Base-by-base conservation (phyloP, 2,113 vertebrate species). In the Lepidiolamprologus cunningtoni region DNA sequence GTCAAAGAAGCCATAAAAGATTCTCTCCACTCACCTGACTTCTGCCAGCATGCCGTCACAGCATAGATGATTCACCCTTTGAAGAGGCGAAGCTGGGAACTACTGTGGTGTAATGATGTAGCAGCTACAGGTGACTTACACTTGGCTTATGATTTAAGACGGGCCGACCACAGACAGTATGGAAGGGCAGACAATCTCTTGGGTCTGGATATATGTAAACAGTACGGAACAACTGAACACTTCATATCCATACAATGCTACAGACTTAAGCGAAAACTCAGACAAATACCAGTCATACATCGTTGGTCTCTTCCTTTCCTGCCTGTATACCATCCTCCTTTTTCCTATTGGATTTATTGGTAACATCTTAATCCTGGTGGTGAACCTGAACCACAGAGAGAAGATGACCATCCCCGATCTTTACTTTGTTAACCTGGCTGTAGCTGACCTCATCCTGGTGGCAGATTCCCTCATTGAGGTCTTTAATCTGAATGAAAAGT, bases 401-500 rank as follows among this genome's bases (percentile, higher is more conserved):
- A 98, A 97, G 96, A 99, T 99, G 98, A 99, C 98, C n/a, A 97
- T 99, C 82, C 99, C 99, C 0, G 99, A 99, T 94, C 96, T 99
- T 35, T 99, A 99, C 91, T 99, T 99, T 82, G 97, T 99, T 47
- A 99, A 99, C 92, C 97, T 99, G 63, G 99, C 99, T 0, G 96
- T 96, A 1, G 99, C 99, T 0, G 99, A 99, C 89, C 98, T 99
- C 91, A 97, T 99, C 88, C 94, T 99, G 37, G 99, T 99, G 78
- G 98, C 98, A 0, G 99, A 99, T 89, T 99, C 99, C 3, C 98
- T 99, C 63, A 99, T 99, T 1, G 99, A 99, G 95, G 99, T 99
- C 68, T 99, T 99, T 92, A 99, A 99, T 86, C 97, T 99, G 8
- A 97, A 98, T 0, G 98, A 99, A 91, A 98, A 97, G 89, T 99